phyloP scores from a whole-genome alignment of 2,113 vertebrate genomes.

The Clarias gariepinus region DNA sequence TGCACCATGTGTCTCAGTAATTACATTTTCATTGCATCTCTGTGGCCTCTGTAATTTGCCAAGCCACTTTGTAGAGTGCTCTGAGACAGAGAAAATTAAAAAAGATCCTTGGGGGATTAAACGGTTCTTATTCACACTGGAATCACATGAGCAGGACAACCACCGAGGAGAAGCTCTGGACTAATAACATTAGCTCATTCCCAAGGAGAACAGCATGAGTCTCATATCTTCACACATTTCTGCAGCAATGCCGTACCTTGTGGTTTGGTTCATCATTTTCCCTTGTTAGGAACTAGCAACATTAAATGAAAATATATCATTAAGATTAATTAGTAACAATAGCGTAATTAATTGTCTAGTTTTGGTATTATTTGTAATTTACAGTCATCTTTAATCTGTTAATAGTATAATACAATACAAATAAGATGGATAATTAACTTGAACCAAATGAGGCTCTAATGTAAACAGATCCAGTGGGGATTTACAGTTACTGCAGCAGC shows the following conservation, averaged over 20 bases:
- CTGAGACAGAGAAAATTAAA: neutral
- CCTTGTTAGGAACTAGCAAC: neutral
- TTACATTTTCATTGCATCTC: slow-evolving; percentile 2
- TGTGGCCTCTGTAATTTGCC: slow-evolving; percentile 8
- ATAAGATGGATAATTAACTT: neutral
- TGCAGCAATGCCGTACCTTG: too few relatives aligned
- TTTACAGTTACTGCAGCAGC: neutral
- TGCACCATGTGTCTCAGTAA: neutral
- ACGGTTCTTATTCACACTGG: neutral
- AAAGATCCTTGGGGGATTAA: neutral
- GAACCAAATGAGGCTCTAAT: neutral
- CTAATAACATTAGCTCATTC: neutral
- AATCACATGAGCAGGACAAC: neutral
- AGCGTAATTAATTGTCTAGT: neutral
- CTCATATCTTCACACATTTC: neutral
- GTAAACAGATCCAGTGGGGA: neutral
- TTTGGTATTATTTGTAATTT: neutral
- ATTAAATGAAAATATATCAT: too few relatives aligned
- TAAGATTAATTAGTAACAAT: too few relatives aligned
- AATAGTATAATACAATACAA: neutral
- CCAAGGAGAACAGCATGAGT: neutral
- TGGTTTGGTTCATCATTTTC: neutral
- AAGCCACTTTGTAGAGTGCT: neutral
- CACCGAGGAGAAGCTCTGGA: too few relatives aligned
- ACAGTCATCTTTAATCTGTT: neutral